Evolutionary conservation across 2,113 vertebrate species (phyloP).

Genomic region (Xerus inauris): DNA sequence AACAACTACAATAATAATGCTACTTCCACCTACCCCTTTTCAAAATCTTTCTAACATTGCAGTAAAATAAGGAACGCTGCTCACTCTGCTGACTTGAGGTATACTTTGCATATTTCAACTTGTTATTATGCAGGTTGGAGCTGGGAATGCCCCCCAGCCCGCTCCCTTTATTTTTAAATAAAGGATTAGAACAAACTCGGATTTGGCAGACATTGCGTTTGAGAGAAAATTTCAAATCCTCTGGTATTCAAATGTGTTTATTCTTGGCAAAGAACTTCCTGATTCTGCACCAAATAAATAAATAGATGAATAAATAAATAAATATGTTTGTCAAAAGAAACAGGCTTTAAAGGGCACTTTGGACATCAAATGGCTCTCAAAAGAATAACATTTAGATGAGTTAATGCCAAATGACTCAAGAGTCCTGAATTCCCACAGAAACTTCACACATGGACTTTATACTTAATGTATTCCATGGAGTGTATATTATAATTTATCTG

Average conservation of each 20-base stretch:
- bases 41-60: not conserved
- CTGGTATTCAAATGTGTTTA: conserved; percentile 46
- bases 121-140: not conserved
- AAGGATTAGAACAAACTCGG: not conserved
- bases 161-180: not conserved
- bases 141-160: not conserved
- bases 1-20: not conserved
- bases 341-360: not conserved
- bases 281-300: conserved; percentile 13
- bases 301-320: not conserved
- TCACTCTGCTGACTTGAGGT: not conserved
- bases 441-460: not conserved
- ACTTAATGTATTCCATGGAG: not conserved
- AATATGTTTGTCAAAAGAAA: not conserved
- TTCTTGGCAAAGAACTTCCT: conserved; percentile 40
- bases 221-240: conserved; percentile 4
- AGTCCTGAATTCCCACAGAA: conserved; percentile 34
- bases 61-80: not conserved
- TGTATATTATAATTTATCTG: not conserved
- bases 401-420: conserved; percentile 26
- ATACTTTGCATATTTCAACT: not conserved
- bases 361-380: conserved; percentile 8
- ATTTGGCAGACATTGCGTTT: not conserved
- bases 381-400: conserved; percentile 15
- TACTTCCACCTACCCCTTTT: not conserved